phyloP scores from a whole-genome alignment of 2,888 invertebrate genomes.

The Alitta virens region DNA sequence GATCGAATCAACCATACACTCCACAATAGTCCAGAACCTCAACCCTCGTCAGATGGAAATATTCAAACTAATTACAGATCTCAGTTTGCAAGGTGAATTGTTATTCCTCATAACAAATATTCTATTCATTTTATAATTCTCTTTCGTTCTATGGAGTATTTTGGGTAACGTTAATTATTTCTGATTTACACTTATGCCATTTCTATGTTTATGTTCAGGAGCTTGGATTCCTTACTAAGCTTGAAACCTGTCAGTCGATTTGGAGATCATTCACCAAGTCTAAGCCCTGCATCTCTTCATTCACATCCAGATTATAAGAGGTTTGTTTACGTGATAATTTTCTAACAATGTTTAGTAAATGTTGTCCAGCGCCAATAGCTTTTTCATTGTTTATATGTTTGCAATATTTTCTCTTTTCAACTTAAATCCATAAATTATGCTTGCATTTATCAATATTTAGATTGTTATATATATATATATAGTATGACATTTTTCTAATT shows the following conservation, averaged over 20 bases:
- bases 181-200: slow-evolving; percentile 7
- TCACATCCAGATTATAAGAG: no score
- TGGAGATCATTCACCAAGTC: background rate
- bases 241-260: background rate
- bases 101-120: no score
- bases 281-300: background rate
- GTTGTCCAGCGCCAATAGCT: no score
- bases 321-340: no score
- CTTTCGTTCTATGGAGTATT: background rate
- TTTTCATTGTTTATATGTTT: no score
- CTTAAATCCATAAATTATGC: no score
- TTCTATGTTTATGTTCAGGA: slow-evolving; percentile 29
- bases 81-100: slow-evolving; percentile 62
- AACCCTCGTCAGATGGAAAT: slow-evolving; percentile 63
- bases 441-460: no score
- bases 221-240: slow-evolving; percentile 38
- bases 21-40: slow-evolving; percentile 57
- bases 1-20: slow-evolving; percentile 68
- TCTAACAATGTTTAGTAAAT: no score
- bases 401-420: no score
- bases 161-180: background rate
- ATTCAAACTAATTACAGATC: slow-evolving; percentile 65
- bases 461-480: no score
- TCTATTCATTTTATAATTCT: no score
- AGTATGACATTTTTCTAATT: no score